Evolutionary conservation across 2,888 invertebrate species (phyloP), one percentile per base, ranked within the genome.

Genomic region (Anthrax anthrax): DNA sequence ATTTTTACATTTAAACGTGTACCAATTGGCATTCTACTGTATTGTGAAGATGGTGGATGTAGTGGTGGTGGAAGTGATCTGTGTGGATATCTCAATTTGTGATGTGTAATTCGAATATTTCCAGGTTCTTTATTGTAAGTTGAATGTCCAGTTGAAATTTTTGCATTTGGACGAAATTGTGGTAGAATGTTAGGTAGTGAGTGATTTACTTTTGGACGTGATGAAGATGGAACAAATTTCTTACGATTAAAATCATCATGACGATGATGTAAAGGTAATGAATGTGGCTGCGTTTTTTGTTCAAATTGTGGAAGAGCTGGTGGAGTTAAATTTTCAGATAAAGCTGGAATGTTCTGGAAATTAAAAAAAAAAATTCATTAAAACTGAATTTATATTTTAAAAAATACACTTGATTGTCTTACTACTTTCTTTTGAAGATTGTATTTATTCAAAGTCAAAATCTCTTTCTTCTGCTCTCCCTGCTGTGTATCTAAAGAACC

Each of bases 101-200:
- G 41, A 36, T 58, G 60, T 3, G 56, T 52, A 2, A 64, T 53
- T 3, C 63, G 59, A n/a, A 65, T 60, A 46, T 66, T 67, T 1
- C 66, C 67, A 0, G 65, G 58, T 42, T 64, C 65, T 52, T 64
- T 62, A 48, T 61, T 62, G 48, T 58, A 57, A 17, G 57, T 54
- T 1, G 60, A 54, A 47, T 65, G 61, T 0, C 72, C 74, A 48
- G 67, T 69, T 1, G 72, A 72, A 4, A 72, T 63, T 55, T 77
- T 76, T 2, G 77, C 76, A 55, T 80, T 81, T 0, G 82, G 82
- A 32, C 81, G 70, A 55, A 82, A 82, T 56, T 82, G 81, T 1
- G 82, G 82, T 19, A 82, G 60, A 55, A 82, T 81, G 56, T 82
- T 82, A 1, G 81, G 81, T 39, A 78, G 58, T 46, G 65, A 58